Evolutionary conservation across 2,113 vertebrate genomes (phyloP), one percentile per base, ranked within the genome.

Genomic region (Lepidothrix coronata): DNA sequence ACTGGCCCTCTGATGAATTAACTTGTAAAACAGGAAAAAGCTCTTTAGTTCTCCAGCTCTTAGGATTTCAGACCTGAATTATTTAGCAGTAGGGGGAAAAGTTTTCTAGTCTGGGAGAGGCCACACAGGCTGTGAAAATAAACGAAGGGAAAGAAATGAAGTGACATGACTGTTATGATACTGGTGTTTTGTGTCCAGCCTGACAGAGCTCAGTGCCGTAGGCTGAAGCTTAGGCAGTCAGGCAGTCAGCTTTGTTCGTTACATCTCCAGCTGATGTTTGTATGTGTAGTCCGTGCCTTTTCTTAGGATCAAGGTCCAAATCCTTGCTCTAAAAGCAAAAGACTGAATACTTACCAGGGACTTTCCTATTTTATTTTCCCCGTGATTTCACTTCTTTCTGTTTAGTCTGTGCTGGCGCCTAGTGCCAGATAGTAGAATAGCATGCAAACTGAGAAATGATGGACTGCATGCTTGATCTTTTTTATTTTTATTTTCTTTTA

Each of bases 371-470:
- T 70, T 51, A 37, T 46, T 88, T 80, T 75, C 27, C 23, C 27
- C 78, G 43, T 13, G 48, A 39, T 67, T 33, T 52, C 35, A 5
- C 6, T 24, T 86, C 87, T 84, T 91, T 27, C 43, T 67, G 4
- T 71, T 67, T 31, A 63, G 76, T 52, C 72, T 93, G 58, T 96
- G 91, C 87, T 95, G 95, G 81, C 44, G 3, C 52, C 95, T 96
- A 92, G 89, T 1, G 89, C 62, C 62, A 22, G 66, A 12, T 5
- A 41, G n/a, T 39, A 77, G 51, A 86, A 93, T 48, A 91, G 48
- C 85, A 77, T 30, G 18, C 46, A 67, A 51, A 51, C 52, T 27
- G 17, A 63, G 28, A 80, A 89, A 46, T 19, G 11, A 35, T 18
- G 21, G 37, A 33, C 22, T 18, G 12, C 18, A 8, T 28, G 48